Base-by-base conservation (phyloP, 53 echinoderm and acorn worm species). In the Paelopatides confundens region DNA sequence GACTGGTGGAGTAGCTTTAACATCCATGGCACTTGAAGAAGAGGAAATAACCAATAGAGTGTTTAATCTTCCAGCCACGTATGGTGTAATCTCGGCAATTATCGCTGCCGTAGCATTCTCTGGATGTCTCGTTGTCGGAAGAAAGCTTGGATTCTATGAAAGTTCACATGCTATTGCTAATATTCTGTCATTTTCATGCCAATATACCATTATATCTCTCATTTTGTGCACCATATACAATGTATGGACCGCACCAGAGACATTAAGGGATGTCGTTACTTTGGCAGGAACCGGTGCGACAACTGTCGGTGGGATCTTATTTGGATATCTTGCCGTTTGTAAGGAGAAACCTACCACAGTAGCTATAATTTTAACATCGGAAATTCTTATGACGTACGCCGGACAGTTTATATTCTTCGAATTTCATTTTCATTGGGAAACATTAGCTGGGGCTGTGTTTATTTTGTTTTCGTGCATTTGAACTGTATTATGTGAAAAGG, bases 241-340 rank as follows among this genome's bases (percentile, higher is more conserved):
- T 5, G 33, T 17, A 2, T 79, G 79, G 79, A 14, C 49, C 7
- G 18, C 21, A 1, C 79, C 79, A 13, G 31, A 12, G 8, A 52
- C 79, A 52, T 12, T 31, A 4, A 34, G 18, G 5, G 43, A 46
- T 2, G 1, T 33, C 9, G 18, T 48, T 1, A 6, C 12, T 2
- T 53, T 79, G n/a, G 1, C 32, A n/a, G 79, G 29, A 0, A 79
- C 50, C 18, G 79, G 79, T 23, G 2, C 52, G 4, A 54, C 79
- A 1, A 30, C 79, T 10, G 26, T 52, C 53, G 52, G 79, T 13
- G 79, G 79, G 31, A 79, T 79, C 32, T 10, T 79, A 23, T 52
- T 79, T 53, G 79, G 58, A 15, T 79, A 79, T 17, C 79, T 79
- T 2, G 79, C 79, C 34, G 79, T 79, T 5, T 31, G 50, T 5